Conservation (phyloP, 2,888 invertebrate species). For the Acronicta leporina region DNA sequence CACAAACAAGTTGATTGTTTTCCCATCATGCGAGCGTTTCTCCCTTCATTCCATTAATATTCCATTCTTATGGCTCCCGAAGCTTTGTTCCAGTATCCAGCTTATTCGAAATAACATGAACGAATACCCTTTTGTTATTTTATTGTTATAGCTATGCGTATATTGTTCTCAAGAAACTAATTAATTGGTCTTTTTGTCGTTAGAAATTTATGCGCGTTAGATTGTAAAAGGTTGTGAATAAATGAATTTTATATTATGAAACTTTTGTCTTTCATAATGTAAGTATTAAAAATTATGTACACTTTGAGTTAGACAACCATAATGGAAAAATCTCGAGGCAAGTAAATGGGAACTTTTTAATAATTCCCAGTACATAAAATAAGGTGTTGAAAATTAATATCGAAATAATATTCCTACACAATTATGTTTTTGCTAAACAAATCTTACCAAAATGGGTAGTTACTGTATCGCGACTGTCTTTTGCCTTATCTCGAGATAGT, state of each 20-base stretch:
- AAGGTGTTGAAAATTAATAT: too few species aligned
- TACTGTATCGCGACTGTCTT: too few species aligned
- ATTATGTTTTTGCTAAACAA: too few species aligned
- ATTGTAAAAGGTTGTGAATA: slow-evolving; percentile 25
- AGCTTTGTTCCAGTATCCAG: slow-evolving; percentile 59
- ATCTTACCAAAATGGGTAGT: too few species aligned
- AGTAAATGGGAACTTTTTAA: too few species aligned
- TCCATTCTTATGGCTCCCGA: slow-evolving; percentile 63
- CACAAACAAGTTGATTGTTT: slow-evolving; percentile 66
- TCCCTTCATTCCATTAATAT: slow-evolving; percentile 63
- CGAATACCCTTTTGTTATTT: slow-evolving; percentile 46
- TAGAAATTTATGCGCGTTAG: slow-evolving; percentile 30
- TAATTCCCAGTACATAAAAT: too few species aligned
- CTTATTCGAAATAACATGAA: slow-evolving; percentile 63
- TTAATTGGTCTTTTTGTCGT: slow-evolving; percentile 47
- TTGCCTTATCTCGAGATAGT: too few species aligned
- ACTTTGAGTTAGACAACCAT: too few species aligned
- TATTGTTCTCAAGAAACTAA: slow-evolving; percentile 49
- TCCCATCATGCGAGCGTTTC: slow-evolving; percentile 59
- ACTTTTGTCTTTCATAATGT: too few species aligned
- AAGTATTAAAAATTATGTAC: too few species aligned
- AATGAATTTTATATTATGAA: slow-evolving; percentile 7
- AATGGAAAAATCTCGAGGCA: too few species aligned
- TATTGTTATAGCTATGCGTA: slow-evolving; percentile 39
- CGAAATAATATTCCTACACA: too few species aligned